These are phyloP conservation scores for Poecilus cupreus DNA, from an alignment of 2,888 invertebrate species.

Conservation along the genomic window DNA sequence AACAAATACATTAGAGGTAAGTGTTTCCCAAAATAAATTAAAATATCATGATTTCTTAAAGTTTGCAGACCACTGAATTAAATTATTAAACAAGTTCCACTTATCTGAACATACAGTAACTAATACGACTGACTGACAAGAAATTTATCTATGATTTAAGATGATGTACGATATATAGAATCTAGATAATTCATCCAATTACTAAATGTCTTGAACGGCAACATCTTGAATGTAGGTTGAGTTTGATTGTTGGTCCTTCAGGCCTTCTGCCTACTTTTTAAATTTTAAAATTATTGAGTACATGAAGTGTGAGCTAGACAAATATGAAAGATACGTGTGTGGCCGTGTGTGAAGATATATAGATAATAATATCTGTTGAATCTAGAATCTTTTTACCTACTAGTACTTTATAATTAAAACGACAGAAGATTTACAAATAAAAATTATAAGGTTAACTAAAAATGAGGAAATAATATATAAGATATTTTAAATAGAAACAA, in stretches of 20 bases:
- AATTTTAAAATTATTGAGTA: not conserved
- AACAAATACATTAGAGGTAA: no score
- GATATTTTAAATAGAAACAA: no score
- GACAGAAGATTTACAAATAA: no score
- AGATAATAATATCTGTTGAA: not conserved
- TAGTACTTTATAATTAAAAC: no score
- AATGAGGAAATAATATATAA: no score
- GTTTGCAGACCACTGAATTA: no score
- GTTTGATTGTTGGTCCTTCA: not conserved
- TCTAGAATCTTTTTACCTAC: no score
- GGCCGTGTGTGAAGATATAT: not conserved
- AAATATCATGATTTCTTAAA: no score
- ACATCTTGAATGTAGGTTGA: not conserved
- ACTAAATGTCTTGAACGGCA: not conserved
- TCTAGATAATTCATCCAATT: not conserved
- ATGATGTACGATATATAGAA: not conserved
- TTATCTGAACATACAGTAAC: not conserved
- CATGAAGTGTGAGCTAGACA: not conserved
- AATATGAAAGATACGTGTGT: conserved; percentile 10
- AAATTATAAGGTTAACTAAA: no score
- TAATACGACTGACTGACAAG: not conserved
- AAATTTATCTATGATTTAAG: not conserved
- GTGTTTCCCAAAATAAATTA: no score
- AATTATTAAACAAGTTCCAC: not conserved
- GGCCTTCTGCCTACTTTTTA: no score